Evolutionary conservation across 2,113 vertebrate genomes (phyloP), one percentile per base, ranked within the genome.

Genomic region (Hypomesus transpacificus): DNA sequence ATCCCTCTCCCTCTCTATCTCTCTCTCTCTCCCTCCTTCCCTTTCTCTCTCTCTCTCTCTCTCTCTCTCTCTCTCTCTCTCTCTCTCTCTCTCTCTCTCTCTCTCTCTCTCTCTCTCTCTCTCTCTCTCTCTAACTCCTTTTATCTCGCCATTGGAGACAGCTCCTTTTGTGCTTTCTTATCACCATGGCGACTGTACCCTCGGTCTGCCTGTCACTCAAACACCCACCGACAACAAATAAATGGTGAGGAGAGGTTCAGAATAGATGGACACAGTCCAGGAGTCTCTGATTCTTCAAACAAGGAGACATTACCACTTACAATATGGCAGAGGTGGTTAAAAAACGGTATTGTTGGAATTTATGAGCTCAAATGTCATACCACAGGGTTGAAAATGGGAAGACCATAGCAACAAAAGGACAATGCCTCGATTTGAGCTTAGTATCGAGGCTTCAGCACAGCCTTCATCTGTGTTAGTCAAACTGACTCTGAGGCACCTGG

Each of bases 1-100:
- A 75, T 74, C 73, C 77, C 69, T 83, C 80, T 70, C 80, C 68
- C 81, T 80, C 77, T 58, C 86, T 84, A 74, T 18, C 62, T 16
- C 14, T 50, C 18, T 39, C 24, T 39, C 17, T 22, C 17, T 28
- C 53, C 13, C 53, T 50, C 63, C 22, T 39, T 20, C 34, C 3
- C 39, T 50, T 11, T 56, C 16, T 34, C 9, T 20, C 14, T 56
- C 14, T 50, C 18, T 39, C 24, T 39, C 18, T 22, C 17, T 28
- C 53, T 17, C 53, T 50, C 63, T 50, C 63, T 20, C 34, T 7
- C 39, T 50, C n/a, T 22, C 65, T n/a, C 14, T 60, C 18, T 39
- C 24, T 21, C 17, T 39, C 16, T 28, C 53, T 13, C 53, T 65
- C 63, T 50, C 63, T 14, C 34, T 18, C 39, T 50, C n/a, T 8